Percentiles rank a stretch among this genome's conserved stretches.
phyloP scores from a whole-genome alignment of 2,888 invertebrate species.

The Trissolcus japonicus region DNA sequence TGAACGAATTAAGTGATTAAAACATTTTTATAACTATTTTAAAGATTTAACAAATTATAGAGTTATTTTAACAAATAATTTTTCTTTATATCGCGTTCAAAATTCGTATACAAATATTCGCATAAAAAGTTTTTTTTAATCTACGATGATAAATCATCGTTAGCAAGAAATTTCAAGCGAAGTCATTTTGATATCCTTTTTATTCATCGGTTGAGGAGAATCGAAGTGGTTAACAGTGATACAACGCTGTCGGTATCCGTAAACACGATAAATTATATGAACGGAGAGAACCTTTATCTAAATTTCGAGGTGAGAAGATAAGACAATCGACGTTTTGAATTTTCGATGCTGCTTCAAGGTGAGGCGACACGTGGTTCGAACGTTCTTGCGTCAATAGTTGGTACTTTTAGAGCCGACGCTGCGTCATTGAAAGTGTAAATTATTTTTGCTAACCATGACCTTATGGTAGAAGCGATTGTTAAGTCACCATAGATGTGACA shows the following conservation, averaged over 20 bases:
- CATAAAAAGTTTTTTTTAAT: neutral
- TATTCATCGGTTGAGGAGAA: too few relatives aligned
- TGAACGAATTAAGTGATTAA: too few relatives aligned
- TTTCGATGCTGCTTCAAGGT: conserved; percentile 50
- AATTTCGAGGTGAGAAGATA: conserved; percentile 54
- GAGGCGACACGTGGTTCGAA: conserved; percentile 42
- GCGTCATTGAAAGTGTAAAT: conserved; percentile 62
- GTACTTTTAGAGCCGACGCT: conserved; percentile 50
- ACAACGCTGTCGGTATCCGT: conserved; percentile 26
- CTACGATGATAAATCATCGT: neutral
- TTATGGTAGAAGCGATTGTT: conserved; percentile 38
- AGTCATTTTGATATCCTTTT: conserved; percentile 23
- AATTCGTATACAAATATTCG: too few relatives aligned
- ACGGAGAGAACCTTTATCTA: conserved; percentile 42
- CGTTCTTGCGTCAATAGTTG: conserved; percentile 48
- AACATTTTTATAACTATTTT: too few relatives aligned
- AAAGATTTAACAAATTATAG: too few relatives aligned
- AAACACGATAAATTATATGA: conserved; percentile 52
- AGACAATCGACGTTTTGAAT: conserved; percentile 54
- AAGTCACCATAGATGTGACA: neutral
- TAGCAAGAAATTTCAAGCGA: conserved; percentile 27
- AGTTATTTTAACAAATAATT: too few relatives aligned
- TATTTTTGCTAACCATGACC: conserved; percentile 57
- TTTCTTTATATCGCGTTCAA: too few relatives aligned
- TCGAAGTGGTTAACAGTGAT: conserved; percentile 23